Conservation (phyloP, 2,797 vertebrate species). For the Diplodus sargus region DNA sequence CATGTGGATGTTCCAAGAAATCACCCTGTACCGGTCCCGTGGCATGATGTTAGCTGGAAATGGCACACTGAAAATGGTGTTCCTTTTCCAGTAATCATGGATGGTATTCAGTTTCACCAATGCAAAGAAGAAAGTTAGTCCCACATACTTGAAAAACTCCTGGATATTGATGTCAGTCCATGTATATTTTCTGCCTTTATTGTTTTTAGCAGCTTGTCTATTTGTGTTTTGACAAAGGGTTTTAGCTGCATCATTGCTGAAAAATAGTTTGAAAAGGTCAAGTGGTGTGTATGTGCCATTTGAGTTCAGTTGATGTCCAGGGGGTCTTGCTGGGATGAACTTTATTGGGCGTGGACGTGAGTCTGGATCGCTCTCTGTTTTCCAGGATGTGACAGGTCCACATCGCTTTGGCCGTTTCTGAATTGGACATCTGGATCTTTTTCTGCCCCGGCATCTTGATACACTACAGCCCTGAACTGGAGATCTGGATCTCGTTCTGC, state of each 20-base stretch:
- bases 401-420: too few relatives aligned
- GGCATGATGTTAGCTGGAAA: constrained; percentile 29
- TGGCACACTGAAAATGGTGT: background rate
- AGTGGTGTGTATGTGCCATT: background rate
- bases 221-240: constrained; percentile 4
- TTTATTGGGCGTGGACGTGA: background rate
- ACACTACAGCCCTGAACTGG: too few relatives aligned
- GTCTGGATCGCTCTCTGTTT: background rate
- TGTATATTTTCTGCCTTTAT: background rate
- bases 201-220: constrained; percentile 7
- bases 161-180: background rate
- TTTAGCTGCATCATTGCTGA: background rate
- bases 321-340: background rate
- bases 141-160: constrained; percentile 20
- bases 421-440: background rate
- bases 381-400: background rate
- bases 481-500: too few relatives aligned
- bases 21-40: constrained; percentile 27
- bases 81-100: constrained; percentile 28
- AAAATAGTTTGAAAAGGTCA: constrained; percentile 5
- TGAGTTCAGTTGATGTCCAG: constrained; percentile 7
- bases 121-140: constrained; percentile 15
- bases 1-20: constrained; percentile 53
- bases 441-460: background rate
- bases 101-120: constrained; percentile 15